Evolutionary conservation across 2,113 vertebrate genomes (phyloP).

Genomic region (Thunnus maccoyii): DNA sequence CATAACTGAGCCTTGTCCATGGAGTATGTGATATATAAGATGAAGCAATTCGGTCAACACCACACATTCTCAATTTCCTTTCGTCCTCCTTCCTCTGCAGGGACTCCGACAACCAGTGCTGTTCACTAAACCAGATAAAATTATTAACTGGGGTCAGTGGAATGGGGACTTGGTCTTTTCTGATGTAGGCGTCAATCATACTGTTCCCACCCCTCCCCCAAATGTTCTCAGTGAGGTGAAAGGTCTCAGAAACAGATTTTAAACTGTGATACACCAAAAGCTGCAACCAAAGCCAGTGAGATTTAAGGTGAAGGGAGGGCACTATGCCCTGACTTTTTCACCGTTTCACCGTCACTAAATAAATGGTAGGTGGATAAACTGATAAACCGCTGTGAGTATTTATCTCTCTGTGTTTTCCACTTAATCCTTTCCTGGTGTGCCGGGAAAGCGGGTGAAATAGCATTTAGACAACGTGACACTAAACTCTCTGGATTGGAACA

Average conservation of each 20-base stretch:
- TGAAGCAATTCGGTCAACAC: background rate
- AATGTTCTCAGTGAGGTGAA: constrained; percentile 4
- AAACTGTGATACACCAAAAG: background rate
- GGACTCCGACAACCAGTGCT: background rate
- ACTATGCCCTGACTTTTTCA: background rate
- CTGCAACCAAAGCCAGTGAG: background rate
- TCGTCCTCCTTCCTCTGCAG: background rate
- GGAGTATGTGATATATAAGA: background rate
- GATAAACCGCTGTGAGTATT: constrained; percentile 20
- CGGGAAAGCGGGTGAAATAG: background rate
- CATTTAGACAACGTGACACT: constrained; percentile 28
- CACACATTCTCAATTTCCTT: background rate
- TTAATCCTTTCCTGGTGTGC: constrained; percentile 38
- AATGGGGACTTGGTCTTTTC: background rate
- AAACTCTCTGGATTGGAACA: constrained; percentile 35
- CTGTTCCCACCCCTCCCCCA: background rate
- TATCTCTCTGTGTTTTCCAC: constrained; percentile 33
- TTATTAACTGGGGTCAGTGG: constrained; percentile 4
- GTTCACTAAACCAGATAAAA: constrained; percentile 32
- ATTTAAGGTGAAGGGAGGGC: constrained; percentile 16
- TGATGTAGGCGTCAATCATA: background rate
- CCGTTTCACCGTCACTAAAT: background rate
- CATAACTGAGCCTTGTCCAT: background rate
- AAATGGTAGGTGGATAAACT: constrained; percentile 34
- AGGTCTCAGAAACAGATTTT: constrained; percentile 13